Conservation (phyloP, 2,888 invertebrate species). For the Idaea dimidiata region DNA sequence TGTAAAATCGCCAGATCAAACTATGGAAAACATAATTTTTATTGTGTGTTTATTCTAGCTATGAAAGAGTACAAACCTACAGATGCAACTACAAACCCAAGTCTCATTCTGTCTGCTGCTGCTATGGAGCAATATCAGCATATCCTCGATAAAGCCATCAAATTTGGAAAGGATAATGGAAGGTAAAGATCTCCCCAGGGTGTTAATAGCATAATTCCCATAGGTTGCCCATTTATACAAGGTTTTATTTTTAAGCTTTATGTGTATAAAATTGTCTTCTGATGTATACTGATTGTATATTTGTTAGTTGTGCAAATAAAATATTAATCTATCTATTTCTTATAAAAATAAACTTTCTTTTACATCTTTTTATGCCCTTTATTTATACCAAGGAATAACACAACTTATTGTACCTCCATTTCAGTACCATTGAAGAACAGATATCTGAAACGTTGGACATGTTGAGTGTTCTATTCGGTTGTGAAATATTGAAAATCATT, state of each 20-base stretch:
- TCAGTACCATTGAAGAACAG: conserved; percentile 86
- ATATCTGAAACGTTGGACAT: conserved; percentile 94
- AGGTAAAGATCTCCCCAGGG: conserved; percentile 44
- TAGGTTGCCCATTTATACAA: too few relatives aligned
- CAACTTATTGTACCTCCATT: conserved; percentile 26
- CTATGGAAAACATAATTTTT: too few relatives aligned
- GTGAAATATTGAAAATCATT: conserved; percentile 97
- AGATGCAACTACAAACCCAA: conserved; percentile 99
- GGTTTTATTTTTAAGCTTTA: too few relatives aligned
- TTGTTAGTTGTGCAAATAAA: too few relatives aligned
- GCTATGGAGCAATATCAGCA: conserved; percentile 95
- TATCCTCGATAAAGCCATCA: conserved; percentile 93
- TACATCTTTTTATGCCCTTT: too few relatives aligned
- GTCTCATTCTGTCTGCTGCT: conserved; percentile 96
- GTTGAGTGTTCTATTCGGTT: conserved; percentile 96
- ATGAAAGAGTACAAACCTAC: conserved; percentile 98
- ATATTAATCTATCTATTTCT: too few relatives aligned
- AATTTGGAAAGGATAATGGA: conserved; percentile 84
- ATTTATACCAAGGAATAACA: background rate
- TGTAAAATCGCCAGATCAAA: too few relatives aligned
- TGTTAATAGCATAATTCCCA: too few relatives aligned
- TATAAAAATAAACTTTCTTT: too few relatives aligned
- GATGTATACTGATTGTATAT: too few relatives aligned
- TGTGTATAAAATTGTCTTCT: too few relatives aligned
- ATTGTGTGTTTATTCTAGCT: conserved; percentile 78